Conservation (phyloP, 92 coral and sea anemone species). For the Blastomussa wellsi region DNA sequence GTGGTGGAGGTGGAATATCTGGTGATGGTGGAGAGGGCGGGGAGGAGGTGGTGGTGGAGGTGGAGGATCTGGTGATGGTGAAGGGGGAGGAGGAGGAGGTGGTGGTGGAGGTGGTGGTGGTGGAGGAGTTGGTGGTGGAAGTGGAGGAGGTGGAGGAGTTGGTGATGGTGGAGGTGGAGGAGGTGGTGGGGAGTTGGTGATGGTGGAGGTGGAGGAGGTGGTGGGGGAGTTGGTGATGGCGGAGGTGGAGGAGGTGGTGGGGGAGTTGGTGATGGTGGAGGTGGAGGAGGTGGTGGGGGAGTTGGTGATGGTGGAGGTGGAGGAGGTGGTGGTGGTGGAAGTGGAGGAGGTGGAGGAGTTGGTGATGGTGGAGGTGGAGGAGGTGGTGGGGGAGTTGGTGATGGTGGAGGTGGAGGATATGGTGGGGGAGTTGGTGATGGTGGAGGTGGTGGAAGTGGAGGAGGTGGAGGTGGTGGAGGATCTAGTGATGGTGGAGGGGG, state of each 20-base stretch:
- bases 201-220: background rate
- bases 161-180: conserved; percentile 15
- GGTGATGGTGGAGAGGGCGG: background rate
- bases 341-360: too few relatives aligned
- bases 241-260: conserved; percentile 13
- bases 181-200: too few relatives aligned
- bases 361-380: too few relatives aligned
- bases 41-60: background rate
- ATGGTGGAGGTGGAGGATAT: too few relatives aligned
- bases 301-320: background rate
- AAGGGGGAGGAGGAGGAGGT: too few relatives aligned
- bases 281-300: background rate
- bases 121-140: too few relatives aligned
- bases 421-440: too few relatives aligned
- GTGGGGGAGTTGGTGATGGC: background rate
- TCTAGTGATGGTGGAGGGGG: background rate
- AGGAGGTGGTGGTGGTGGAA: background rate
- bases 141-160: background rate
- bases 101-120: too few relatives aligned
- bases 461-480: too few relatives aligned
- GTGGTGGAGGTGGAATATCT: too few relatives aligned
- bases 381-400: too few relatives aligned
- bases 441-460: too few relatives aligned
- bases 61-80: background rate
- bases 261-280: background rate